phyloP scores from a whole-genome alignment of 2,797 vertebrate species.

The Microctenopoma steveboyesi region DNA sequence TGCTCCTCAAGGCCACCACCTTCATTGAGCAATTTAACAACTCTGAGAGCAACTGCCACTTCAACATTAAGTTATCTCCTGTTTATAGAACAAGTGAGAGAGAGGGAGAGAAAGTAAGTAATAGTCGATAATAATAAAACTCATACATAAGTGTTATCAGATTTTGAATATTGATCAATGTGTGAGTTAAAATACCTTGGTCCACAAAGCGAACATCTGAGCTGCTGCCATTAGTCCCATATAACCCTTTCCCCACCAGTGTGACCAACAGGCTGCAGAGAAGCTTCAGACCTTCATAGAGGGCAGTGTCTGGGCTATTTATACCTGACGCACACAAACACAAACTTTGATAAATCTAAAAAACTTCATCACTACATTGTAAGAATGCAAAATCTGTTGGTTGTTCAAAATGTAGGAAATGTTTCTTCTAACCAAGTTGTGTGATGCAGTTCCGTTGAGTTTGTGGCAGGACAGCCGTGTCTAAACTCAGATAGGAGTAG shows the following conservation, averaged over 20 bases:
- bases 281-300: conserved; percentile 88
- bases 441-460: conserved; percentile 78
- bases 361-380: background rate
- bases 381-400: background rate
- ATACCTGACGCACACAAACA: conserved; percentile 77
- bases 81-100: conserved; percentile 2
- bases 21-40: conserved; percentile 86
- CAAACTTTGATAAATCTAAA: background rate
- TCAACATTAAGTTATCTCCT: conserved; percentile 90
- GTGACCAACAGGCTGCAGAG: conserved; percentile 88
- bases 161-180: background rate
- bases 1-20: conserved; percentile 82
- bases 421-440: conserved; percentile 79
- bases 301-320: conserved; percentile 84
- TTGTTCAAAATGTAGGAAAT: background rate
- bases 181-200: conserved; percentile 78
- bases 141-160: background rate
- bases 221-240: conserved; percentile 66
- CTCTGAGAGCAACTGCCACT: conserved; percentile 92
- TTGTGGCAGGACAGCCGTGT: conserved; percentile 73
- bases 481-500: conserved; percentile 85
- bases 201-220: conserved; percentile 83
- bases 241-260: conserved; percentile 85
- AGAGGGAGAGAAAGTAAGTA: background rate
- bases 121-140: background rate